Percentiles rank a stretch among this genome's conserved stretches.
These are phyloP conservation scores for Mallotus villosus DNA, from an alignment of 2,797 vertebrate genomes.

Conservation along the genomic window DNA sequence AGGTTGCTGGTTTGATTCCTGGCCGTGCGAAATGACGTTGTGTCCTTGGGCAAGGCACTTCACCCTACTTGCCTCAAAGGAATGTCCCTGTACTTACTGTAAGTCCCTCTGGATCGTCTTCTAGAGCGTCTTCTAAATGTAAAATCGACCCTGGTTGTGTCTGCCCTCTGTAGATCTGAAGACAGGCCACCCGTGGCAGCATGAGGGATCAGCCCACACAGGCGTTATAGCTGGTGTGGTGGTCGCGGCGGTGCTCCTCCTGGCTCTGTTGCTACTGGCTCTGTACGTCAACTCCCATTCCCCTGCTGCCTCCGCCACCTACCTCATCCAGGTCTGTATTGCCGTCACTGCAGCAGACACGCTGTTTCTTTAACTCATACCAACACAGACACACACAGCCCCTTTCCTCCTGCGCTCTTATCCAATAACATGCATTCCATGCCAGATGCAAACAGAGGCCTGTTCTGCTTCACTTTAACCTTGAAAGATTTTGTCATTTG, in stretches of 20 bases:
- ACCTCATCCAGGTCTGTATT: constrained; percentile 71
- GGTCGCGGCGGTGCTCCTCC: constrained; percentile 79
- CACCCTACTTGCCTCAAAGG: too few relatives aligned
- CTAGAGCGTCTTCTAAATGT: too few relatives aligned
- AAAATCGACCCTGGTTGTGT: not conserved
- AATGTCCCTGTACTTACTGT: too few relatives aligned
- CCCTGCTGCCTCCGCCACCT: constrained; percentile 75
- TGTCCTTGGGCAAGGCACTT: too few relatives aligned
- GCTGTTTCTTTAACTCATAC: too few relatives aligned
- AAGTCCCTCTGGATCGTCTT: too few relatives aligned
- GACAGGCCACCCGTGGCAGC: constrained; percentile 58
- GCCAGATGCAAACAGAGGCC: not conserved
- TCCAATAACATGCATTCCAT: not conserved
- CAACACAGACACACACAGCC: too few relatives aligned
- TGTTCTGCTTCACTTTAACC: not conserved
- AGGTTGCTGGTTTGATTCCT: too few relatives aligned
- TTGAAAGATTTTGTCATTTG: not conserved
- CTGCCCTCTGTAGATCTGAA: constrained; percentile 51
- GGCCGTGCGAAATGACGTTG: too few relatives aligned
- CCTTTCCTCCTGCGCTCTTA: not conserved
- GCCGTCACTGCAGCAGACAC: not conserved
- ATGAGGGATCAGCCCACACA: constrained; percentile 65
- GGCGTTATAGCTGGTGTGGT: constrained; percentile 83
- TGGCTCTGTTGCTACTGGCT: constrained; percentile 78
- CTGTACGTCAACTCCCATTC: constrained; percentile 86